phyloP scores from a whole-genome alignment of 1,140 invertebrate species.

The Cydia strobilella region DNA sequence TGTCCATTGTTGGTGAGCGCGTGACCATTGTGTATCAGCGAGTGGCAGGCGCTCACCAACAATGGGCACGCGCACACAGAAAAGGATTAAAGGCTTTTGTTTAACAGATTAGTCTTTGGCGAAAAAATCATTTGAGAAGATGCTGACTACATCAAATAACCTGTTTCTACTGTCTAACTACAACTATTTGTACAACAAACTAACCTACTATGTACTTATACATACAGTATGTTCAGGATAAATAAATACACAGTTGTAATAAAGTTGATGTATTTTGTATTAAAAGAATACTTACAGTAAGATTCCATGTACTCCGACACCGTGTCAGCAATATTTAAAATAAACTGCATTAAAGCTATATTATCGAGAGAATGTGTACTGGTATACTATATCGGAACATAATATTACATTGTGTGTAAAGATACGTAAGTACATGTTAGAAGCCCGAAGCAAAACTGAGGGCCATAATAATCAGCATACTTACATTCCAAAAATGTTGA shows the following conservation, averaged over 20 bases:
- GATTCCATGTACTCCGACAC: slow-evolving; percentile 44
- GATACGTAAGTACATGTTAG: too few species aligned
- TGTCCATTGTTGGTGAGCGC: too few species aligned
- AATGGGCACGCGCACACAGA: too few species aligned
- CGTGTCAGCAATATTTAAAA: slow-evolving; percentile 56
- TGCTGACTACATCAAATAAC: neutral
- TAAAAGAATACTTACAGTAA: slow-evolving; percentile 59
- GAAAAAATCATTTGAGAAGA: too few species aligned
- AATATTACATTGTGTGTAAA: neutral
- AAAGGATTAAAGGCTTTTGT: too few species aligned
- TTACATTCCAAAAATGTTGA: too few species aligned
- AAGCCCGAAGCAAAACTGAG: too few species aligned
- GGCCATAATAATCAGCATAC: too few species aligned
- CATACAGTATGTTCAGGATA: slow-evolving; percentile 32
- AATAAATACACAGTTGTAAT: slow-evolving; percentile 47
- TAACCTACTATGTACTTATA: slow-evolving; percentile 6
- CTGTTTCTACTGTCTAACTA: slow-evolving; percentile 23
- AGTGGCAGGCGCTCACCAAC: too few species aligned
- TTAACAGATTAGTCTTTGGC: too few species aligned
- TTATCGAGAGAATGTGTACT: neutral
- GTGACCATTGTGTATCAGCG: too few species aligned
- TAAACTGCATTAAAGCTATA: slow-evolving; percentile 48
- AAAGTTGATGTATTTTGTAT: slow-evolving; percentile 50
- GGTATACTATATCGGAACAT: neutral
- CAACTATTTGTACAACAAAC: neutral